Conservation (phyloP, 2,113 vertebrate species). For the Alces alces region DNA sequence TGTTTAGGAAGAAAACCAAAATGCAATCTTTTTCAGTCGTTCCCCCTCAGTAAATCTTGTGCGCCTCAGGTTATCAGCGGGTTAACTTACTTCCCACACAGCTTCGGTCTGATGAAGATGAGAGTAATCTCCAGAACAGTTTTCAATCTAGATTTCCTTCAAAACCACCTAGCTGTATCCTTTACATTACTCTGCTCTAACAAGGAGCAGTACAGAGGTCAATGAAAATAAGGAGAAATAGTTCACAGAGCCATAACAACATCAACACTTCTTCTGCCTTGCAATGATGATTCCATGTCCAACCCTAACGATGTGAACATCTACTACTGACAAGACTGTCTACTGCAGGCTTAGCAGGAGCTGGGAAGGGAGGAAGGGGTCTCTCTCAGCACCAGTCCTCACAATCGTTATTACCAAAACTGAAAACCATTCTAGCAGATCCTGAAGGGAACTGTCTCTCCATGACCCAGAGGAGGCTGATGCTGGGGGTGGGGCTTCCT, state of each 20-base stretch:
- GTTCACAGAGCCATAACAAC: conserved; percentile 1
- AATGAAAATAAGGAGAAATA: conserved; percentile 43
- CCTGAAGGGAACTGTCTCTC: conserved; percentile 63
- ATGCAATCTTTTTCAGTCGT: background rate
- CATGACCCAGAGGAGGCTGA: conserved; percentile 42
- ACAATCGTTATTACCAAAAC: conserved; percentile 47
- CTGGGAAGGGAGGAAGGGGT: conserved; percentile 40
- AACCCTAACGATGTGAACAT: conserved; percentile 64
- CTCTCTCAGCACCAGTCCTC: conserved; percentile 18
- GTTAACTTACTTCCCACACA: background rate
- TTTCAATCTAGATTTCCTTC: conserved; percentile 54
- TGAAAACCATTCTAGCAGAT: conserved; percentile 68
- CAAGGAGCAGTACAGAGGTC: conserved; percentile 30
- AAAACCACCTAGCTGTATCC: conserved; percentile 36
- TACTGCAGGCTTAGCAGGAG: conserved; percentile 74
- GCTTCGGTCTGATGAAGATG: conserved; percentile 6
- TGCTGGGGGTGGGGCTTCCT: conserved; percentile 47
- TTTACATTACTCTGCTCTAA: conserved; percentile 39
- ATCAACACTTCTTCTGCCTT: conserved; percentile 66
- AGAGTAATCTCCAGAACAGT: background rate
- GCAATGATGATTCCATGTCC: conserved; percentile 75
- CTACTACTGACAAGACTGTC: conserved; percentile 79
- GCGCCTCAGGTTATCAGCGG: background rate
- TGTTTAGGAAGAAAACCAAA: conserved; percentile 55
- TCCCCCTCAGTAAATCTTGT: conserved; percentile 34